These are phyloP conservation scores for Aspiorhynchus laticeps DNA, from an alignment of 2,113 vertebrate genomes.

Conservation along the genomic window DNA sequence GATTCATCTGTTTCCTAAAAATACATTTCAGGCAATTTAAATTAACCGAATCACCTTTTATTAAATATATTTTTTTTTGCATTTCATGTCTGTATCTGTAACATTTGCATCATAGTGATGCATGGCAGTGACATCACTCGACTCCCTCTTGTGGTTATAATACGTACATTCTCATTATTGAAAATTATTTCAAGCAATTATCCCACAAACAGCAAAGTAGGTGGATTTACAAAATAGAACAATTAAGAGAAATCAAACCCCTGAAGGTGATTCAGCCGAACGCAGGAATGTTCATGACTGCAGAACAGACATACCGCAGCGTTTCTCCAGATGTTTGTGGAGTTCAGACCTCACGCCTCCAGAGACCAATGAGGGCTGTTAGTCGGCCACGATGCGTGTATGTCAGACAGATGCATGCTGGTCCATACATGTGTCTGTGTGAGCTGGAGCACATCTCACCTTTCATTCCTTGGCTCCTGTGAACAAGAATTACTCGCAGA, in stretches of 20 bases:
- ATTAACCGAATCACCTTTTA: neutral
- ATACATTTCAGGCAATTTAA: neutral
- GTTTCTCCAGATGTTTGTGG: constrained; percentile 34
- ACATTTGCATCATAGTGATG: constrained; percentile 24
- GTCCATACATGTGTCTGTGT: constrained; percentile 6
- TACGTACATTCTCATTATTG: constrained; percentile 1
- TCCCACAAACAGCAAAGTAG: neutral
- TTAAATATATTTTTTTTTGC: neutral
- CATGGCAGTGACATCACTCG: constrained; percentile 36
- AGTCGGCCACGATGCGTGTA: neutral
- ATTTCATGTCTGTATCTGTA: neutral
- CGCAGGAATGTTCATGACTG: neutral
- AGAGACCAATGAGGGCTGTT: neutral
- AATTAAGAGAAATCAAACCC: neutral
- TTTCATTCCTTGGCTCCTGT: constrained; percentile 18
- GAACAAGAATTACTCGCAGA: neutral
- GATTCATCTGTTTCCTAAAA: neutral
- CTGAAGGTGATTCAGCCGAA: neutral
- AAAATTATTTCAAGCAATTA: neutral
- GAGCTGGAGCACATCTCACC: constrained; percentile 17
- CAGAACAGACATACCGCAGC: neutral
- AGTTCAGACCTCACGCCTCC: neutral
- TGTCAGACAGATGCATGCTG: constrained; percentile 23
- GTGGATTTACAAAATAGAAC: neutral
- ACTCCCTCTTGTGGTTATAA: constrained; percentile 61